A percentile compares a stretch with the other conserved stretches of the same genome.
These are phyloP conservation scores for Galaxias olidus DNA, from an alignment of 2,797 vertebrate genomes.

Conservation along the genomic window DNA sequence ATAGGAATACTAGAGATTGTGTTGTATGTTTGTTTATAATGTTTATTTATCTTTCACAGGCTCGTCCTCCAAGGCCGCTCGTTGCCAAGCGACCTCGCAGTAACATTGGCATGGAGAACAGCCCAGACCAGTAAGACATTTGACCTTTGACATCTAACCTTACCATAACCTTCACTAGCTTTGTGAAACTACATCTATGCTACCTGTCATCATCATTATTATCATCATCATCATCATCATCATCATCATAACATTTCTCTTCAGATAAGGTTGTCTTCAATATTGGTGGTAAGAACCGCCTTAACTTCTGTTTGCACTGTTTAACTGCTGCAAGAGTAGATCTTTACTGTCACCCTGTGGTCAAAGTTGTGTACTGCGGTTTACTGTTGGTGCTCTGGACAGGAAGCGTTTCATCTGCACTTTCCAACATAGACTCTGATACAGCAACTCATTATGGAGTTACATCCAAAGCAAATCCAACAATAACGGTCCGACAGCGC, in stretches of 20 bases:
- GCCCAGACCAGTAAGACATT: slow-evolving; percentile 84
- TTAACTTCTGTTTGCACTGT: background rate
- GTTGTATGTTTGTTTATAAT: background rate
- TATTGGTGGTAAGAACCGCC: too few relatives aligned
- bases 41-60: slow-evolving; percentile 39
- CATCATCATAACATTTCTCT: background rate
- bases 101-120: slow-evolving; percentile 83
- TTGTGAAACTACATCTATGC: background rate
- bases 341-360: slow-evolving; percentile 9
- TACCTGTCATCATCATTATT: background rate
- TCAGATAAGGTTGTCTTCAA: too few relatives aligned
- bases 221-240: background rate
- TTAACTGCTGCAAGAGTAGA: background rate
- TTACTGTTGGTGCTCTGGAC: background rate
- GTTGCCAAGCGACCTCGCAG: slow-evolving; percentile 86
- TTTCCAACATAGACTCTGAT: too few relatives aligned
- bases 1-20: background rate
- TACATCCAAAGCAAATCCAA: too few relatives aligned
- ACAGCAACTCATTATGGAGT: too few relatives aligned
- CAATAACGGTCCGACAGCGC: too few relatives aligned
- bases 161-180: too few relatives aligned
- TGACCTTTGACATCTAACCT: too few relatives aligned
- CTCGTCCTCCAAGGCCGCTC: slow-evolving; percentile 81
- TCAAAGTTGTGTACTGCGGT: background rate
- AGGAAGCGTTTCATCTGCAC: background rate